Evolutionary conservation across 2,888 invertebrate genomes (phyloP).

Genomic region (Noctua pronuba): DNA sequence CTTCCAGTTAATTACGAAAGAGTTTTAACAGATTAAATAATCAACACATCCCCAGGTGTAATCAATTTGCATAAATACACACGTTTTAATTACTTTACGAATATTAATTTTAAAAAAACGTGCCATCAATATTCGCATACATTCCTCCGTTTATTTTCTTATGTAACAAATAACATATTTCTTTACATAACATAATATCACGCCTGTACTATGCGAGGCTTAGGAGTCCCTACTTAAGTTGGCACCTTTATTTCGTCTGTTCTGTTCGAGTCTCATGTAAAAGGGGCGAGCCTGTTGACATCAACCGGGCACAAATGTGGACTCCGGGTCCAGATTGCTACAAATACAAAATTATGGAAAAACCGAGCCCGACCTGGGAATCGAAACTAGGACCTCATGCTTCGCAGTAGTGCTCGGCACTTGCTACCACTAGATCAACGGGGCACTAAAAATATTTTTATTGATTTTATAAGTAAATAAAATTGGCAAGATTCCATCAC

Average conservation of each 20-base stretch:
- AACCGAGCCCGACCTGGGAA: background rate
- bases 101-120: constrained; percentile 14
- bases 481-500: constrained; percentile 21
- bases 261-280: background rate
- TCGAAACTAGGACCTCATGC: background rate
- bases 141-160: constrained; percentile 14
- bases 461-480: constrained; percentile 7
- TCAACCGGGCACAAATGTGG: background rate
- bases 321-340: background rate
- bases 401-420: background rate
- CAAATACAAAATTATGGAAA: background rate
- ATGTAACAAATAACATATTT: constrained; percentile 11
- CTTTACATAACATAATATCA: background rate
- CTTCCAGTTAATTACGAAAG: constrained; percentile 43
- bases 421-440: background rate
- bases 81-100: constrained; percentile 37
- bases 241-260: background rate
- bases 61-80: constrained; percentile 48
- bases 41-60: background rate
- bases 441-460: background rate
- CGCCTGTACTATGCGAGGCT: background rate
- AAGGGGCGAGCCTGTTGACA: background rate
- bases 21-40: constrained; percentile 43
- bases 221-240: background rate
- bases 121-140: constrained; percentile 28